phyloP scores from a whole-genome alignment of 2,113 vertebrate species.

The Athene noctua region DNA sequence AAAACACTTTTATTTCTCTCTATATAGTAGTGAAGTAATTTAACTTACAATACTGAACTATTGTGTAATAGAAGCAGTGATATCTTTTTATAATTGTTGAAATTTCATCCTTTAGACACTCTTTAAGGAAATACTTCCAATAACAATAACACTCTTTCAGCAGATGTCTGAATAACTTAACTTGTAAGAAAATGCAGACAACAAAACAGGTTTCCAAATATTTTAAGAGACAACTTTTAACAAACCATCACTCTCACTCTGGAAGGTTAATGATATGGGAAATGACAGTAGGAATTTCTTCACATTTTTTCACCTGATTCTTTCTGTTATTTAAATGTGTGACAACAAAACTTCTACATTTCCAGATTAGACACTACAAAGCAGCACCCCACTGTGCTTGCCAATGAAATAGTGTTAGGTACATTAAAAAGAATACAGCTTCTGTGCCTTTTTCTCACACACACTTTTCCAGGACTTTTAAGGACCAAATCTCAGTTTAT shows the following conservation, averaged over 20 bases:
- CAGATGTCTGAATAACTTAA: neutral
- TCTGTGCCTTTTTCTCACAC: neutral
- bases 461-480: neutral
- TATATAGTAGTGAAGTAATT: neutral
- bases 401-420: neutral
- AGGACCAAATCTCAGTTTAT: neutral
- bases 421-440: neutral
- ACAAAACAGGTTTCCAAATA: neutral
- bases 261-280: neutral
- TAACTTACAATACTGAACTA: neutral
- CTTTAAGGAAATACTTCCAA: neutral
- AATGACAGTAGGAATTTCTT: neutral
- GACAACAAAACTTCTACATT: neutral
- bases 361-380: neutral
- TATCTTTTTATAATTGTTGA: neutral
- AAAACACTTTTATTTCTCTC: neutral
- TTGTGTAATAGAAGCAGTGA: neutral
- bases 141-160: neutral
- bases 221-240: neutral
- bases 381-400: rapidly evolving
- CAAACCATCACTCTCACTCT: neutral
- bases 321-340: neutral
- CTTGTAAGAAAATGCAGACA: neutral
- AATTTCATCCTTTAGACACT: neutral
- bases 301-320: neutral